Evolutionary conservation across 2,113 vertebrate species (phyloP).

Genomic region (Chionodraco myersi): DNA sequence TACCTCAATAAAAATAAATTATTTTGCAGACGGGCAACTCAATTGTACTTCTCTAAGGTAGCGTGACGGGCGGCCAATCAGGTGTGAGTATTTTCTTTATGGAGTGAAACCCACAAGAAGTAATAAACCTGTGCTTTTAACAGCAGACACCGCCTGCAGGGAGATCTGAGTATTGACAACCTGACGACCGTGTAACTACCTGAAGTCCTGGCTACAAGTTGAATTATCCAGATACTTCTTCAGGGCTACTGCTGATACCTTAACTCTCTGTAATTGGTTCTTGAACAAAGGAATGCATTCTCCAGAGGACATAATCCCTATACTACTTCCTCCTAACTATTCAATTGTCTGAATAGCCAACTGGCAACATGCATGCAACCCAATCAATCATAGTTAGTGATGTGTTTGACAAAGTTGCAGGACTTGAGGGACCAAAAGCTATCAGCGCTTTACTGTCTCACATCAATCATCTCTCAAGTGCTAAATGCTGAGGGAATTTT

Average conservation of each 20-base stretch:
- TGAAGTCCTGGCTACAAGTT: slow-evolving; percentile 28
- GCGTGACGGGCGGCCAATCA: not conserved
- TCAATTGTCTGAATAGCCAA: slow-evolving; percentile 61
- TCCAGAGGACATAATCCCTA: slow-evolving; percentile 43
- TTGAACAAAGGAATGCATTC: slow-evolving; percentile 59
- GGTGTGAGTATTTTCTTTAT: not conserved
- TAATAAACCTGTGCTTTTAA: not conserved
- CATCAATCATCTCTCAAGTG: slow-evolving; percentile 62
- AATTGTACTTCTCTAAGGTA: not conserved
- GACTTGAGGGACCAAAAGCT: slow-evolving; percentile 49
- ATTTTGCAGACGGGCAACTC: not conserved
- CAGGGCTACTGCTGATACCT: slow-evolving; percentile 5
- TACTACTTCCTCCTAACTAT: slow-evolving; percentile 30
- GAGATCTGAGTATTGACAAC: slow-evolving; percentile 2
- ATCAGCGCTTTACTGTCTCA: not conserved
- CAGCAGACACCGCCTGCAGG: not conserved
- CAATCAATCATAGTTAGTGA: slow-evolving; percentile 65
- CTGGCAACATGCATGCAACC: slow-evolving; percentile 30
- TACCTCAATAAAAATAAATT: not conserved
- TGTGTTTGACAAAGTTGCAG: slow-evolving; percentile 58
- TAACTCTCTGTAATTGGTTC: slow-evolving; percentile 62
- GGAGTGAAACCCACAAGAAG: slow-evolving; percentile 9
- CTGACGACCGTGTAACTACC: slow-evolving; percentile 7
- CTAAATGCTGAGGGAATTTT: slow-evolving; percentile 32
- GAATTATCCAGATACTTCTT: slow-evolving; percentile 11